Evolutionary conservation across 2,888 invertebrate species (phyloP), one percentile per base, ranked within the genome.

Genomic region (Meghimatium bilineatum): DNA sequence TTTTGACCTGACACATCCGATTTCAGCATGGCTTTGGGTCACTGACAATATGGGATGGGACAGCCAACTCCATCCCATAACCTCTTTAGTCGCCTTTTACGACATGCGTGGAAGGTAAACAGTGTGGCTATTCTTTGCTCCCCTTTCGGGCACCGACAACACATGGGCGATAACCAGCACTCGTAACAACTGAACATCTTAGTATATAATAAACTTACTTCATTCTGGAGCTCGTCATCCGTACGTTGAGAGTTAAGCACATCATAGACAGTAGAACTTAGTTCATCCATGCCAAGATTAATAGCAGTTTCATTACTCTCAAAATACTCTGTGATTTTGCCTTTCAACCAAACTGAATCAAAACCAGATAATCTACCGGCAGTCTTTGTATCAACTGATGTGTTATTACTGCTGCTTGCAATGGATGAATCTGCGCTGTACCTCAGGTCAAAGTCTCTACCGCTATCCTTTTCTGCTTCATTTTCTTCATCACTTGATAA

Each of bases 141-240:
- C n/a, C n/a, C n/a, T n/a, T n/a, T n/a, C n/a, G n/a, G n/a, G n/a
- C n/a, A n/a, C n/a, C n/a, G n/a, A n/a, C n/a, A n/a, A n/a, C n/a
- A n/a, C n/a, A n/a, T n/a, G n/a, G n/a, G n/a, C n/a, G n/a, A n/a
- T n/a, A n/a, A n/a, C n/a, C n/a, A n/a, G n/a, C n/a, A n/a, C n/a
- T n/a, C n/a, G n/a, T n/a, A n/a, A n/a, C n/a, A 44, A 44, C 44
- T 44, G 44, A 44, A 44, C 44, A 44, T 44, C 12, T 44, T 44
- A 12, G 5, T 8, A 12, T 44, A 44, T 44, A 8, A 44, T 36
- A 49, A 60, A 71, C 89, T 88, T 80, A 93, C 93, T 89, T 93
- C 92, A 89, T 92, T 92, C 85, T 93, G 93, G 32, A 93, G 87
- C 75, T 91, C 91, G 38, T 91, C 89, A 84, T 93, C 91, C 0